These are phyloP conservation scores for Phrixothrix hirtus DNA, from an alignment of 2,888 invertebrate species.

Conservation along the genomic window DNA sequence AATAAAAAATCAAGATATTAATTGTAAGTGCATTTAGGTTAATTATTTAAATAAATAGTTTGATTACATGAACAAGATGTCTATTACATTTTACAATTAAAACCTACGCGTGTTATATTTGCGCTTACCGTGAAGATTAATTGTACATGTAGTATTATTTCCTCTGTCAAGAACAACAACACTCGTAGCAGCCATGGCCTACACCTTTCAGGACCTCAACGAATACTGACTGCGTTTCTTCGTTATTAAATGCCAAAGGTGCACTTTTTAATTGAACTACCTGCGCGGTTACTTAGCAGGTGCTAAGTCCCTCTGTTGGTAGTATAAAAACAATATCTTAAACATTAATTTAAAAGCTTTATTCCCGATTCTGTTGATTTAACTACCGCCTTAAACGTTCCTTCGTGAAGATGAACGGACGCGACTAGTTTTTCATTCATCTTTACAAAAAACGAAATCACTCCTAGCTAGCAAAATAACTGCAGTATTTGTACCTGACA, in stretches of 20 bases:
- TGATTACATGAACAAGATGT: too few relatives aligned
- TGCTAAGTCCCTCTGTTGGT: constrained; percentile 52
- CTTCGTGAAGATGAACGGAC: constrained; percentile 37
- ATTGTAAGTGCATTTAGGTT: constrained; percentile 42
- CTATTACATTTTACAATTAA: too few relatives aligned
- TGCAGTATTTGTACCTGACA: constrained; percentile 32
- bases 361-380: constrained; percentile 17
- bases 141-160: constrained; percentile 95
- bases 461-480: constrained; percentile 41
- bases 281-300: constrained; percentile 52
- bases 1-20: constrained; percentile 35
- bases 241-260: constrained; percentile 37
- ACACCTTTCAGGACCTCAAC: constrained; percentile 40
- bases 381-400: constrained; percentile 28
- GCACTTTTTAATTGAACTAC: constrained; percentile 48
- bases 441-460: constrained; percentile 52
- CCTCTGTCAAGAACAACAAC: constrained; percentile 94
- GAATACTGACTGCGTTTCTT: constrained; percentile 51
- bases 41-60: constrained; percentile 23
- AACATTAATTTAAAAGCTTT: constrained; percentile 13
- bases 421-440: constrained; percentile 54
- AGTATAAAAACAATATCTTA: constrained; percentile 32
- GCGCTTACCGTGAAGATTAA: constrained; percentile 91
- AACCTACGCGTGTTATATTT: too few relatives aligned
- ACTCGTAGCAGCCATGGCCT: constrained; percentile 77